Base-by-base conservation (phyloP, 2,797 vertebrate genomes). In the Acipenser oxyrinchus region DNA sequence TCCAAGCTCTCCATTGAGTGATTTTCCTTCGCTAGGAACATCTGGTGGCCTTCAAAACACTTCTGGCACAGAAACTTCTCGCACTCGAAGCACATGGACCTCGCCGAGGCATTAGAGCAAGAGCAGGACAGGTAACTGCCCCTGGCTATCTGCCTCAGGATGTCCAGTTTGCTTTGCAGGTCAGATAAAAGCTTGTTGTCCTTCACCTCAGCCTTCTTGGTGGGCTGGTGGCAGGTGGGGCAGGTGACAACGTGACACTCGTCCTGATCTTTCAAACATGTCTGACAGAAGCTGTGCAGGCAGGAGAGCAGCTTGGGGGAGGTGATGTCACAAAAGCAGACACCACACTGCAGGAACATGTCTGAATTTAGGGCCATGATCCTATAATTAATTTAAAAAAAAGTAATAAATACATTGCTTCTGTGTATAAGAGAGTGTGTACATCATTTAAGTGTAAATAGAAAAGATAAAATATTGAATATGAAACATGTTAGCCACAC, bases 291-390 rank as follows among this genome's bases (percentile, higher is more conserved):
- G n/a, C 49, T 68, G 59, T 68, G 60, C 7, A 68, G 66, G 10
- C 66, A 68, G 1, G 60, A 52, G 4, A 68, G 59, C n/a, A 68
- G 66, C 51, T 68, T 68, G 50, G 60, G 66, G 23, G 50, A 15
- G 12, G 10, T 37, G 11, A 62, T 23, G 50, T 48, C 49, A 8
- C 23, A 49, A 48, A 6, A 9, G 12, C 66, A 68, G 48, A 37
- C 49, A 4, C 66, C 59, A 68, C 66, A 68, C 10, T 12, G 50
- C 12, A 68, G 11, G 1, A 8, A 48, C 37, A 48, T 6, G n/a
- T 63, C 66, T 11, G 6, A 7, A 7, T n/a, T 10, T 58, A 58
- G 12, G 6, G 13, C 10, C 6, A n/a, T 11, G 55, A 37, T 37
- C 37, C 37, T 37, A 37, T 37, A 37, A 18, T 18, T 18, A 18